Evolutionary conservation across 2,797 vertebrate genomes (phyloP), one percentile per base, ranked within the genome.

Genomic region (Hydrolagus colliei): DNA sequence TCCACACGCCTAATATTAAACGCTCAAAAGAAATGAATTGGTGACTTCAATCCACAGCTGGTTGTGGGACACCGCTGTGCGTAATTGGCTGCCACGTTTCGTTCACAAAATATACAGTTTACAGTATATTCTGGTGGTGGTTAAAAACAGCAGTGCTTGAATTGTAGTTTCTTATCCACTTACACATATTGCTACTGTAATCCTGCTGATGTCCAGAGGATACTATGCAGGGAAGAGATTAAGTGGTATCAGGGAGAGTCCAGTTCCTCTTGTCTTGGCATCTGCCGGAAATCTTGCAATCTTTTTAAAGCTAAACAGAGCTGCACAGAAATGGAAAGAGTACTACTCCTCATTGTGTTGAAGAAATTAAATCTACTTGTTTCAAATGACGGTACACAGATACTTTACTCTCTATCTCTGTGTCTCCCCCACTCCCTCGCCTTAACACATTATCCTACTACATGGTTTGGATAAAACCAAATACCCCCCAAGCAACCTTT

Each of bases 151-250:
- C 12, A 16, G 14, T 82, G 32, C 16, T 82, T 82, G 20, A 68
- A 20, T 18, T 82, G 13, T 18, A 68, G 32, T 82, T 52, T 52
- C 22, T 18, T 18, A 67, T 35, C 27, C 14, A 63, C 14, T 63
- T 80, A 52, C 41, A 52, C 41, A 52, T 52, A 52, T 12, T 35
- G 22, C 65, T 80, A 80, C 22, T 80, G 78, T 35, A 80, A 80
- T 13, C 16, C 61, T 65, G 78, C 63, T 80, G 61, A 2, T 20
- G 62, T 61, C 77, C 77, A 27, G 62, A 32, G 78, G 22, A 80
- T 52, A 80, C 13, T 27, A 27, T 62, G 67, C 62, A 80, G 62
- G 63, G 63, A 82, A 82, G 68, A 41, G 16, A 14, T 9, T 41
- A 16, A 82, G 10, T 7, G 27, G 14, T 27, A 9, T 18, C 10